Conservation (phyloP, 1,140 invertebrate species). For the Brachystomella parvula region DNA sequence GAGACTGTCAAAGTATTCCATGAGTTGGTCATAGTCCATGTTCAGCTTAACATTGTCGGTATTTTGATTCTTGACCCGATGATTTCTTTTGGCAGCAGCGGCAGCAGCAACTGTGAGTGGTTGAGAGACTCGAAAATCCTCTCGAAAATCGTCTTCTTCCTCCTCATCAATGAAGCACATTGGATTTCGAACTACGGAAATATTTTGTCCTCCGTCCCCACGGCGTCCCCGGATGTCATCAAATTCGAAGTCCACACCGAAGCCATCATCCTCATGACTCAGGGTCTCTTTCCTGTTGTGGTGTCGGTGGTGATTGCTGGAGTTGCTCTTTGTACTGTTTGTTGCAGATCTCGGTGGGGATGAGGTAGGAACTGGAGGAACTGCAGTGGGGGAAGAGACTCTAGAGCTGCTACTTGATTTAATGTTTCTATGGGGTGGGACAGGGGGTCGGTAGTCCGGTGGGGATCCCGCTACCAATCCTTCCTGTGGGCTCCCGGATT, state of each 20-base stretch:
- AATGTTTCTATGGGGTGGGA: slow-evolving; percentile 69
- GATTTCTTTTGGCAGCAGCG: slow-evolving; percentile 31
- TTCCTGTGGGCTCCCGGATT: slow-evolving; percentile 28
- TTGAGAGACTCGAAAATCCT: slow-evolving; percentile 39
- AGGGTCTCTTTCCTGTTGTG: background rate
- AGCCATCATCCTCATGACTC: slow-evolving; percentile 28
- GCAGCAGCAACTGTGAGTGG: slow-evolving; percentile 35
- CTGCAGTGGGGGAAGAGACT: slow-evolving; percentile 26
- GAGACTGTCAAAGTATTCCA: slow-evolving; percentile 94
- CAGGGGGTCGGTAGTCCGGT: slow-evolving; percentile 71
- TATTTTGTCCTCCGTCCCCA: slow-evolving; percentile 43
- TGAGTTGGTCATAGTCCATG: slow-evolving; percentile 94
- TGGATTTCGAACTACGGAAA: slow-evolving; percentile 76
- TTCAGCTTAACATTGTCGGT: slow-evolving; percentile 55
- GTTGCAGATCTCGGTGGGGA: slow-evolving; percentile 40
- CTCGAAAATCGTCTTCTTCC: slow-evolving; percentile 39
- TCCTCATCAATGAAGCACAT: slow-evolving; percentile 57
- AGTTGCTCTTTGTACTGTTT: slow-evolving; percentile 40
- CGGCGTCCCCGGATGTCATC: background rate
- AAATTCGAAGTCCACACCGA: slow-evolving; percentile 36
- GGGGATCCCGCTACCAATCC: background rate
- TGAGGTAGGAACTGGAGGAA: slow-evolving; percentile 31
- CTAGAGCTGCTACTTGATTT: slow-evolving; percentile 28
- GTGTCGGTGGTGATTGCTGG: slow-evolving; percentile 14
- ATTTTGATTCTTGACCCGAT: slow-evolving; percentile 21